A percentile compares a stretch with the other conserved stretches of the same genome.
phyloP scores from a whole-genome alignment of 2,888 invertebrate species.

The Pollenia amentaria region DNA sequence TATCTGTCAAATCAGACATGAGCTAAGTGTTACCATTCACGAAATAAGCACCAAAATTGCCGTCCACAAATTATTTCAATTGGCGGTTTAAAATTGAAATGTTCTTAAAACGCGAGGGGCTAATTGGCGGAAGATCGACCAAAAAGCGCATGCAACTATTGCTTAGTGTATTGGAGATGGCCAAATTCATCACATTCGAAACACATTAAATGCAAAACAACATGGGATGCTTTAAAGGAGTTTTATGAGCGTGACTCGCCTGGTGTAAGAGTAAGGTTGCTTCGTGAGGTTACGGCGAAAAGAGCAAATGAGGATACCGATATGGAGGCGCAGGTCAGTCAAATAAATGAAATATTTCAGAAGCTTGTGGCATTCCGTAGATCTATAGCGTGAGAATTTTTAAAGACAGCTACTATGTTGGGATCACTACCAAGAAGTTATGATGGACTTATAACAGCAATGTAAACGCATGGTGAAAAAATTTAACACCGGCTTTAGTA shows the following conservation, averaged over 20 bases:
- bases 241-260: conserved; percentile 58
- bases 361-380: conserved; percentile 53
- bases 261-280: conserved; percentile 60
- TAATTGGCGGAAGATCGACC: no score
- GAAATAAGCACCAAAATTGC: no score
- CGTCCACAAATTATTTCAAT: no score
- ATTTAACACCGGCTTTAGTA: conserved; percentile 54
- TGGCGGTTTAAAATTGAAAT: no score
- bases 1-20: no score
- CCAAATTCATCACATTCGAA: conserved; percentile 63
- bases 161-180: conserved; percentile 51
- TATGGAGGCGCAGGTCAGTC: conserved; percentile 59
- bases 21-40: no score
- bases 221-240: conserved; percentile 50
- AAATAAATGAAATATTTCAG: conserved; percentile 64
- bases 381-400: conserved; percentile 58
- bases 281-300: conserved; percentile 64
- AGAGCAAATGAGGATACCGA: conserved; percentile 66
- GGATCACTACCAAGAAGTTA: conserved; percentile 64
- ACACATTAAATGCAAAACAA: no score
- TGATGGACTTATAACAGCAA: conserved; percentile 66
- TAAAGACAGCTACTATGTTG: conserved; percentile 51
- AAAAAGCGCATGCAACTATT: conserved; percentile 59
- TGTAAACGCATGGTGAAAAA: conserved; percentile 63
- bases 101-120: no score